Evolutionary conservation across 2,113 vertebrate species (phyloP).

Genomic region (Rousettus leschenaultii): DNA sequence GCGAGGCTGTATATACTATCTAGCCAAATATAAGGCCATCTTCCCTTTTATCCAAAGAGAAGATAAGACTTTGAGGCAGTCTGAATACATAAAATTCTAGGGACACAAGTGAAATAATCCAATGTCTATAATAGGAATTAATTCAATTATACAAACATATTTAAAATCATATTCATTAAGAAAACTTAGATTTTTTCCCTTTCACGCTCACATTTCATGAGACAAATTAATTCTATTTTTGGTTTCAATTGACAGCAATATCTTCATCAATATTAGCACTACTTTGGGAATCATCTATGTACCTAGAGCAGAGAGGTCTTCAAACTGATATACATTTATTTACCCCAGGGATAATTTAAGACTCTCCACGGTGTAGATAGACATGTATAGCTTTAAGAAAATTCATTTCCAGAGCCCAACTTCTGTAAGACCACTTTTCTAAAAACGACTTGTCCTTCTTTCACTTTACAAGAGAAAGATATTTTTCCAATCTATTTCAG

Average conservation of each 20-base stretch:
- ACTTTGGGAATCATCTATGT: not conserved
- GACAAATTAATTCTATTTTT: not conserved
- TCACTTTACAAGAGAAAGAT: not conserved
- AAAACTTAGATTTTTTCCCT: not conserved
- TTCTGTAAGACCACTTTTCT: not conserved
- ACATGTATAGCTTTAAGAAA: not conserved
- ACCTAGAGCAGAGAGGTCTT: not conserved
- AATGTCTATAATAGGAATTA: not conserved
- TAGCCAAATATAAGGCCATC: not conserved
- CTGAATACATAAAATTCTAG: not conserved
- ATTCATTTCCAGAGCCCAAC: not conserved
- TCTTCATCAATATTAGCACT: not conserved
- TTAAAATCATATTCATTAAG: not conserved
- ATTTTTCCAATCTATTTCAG: conserved; percentile 3
- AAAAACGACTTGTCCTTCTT: not conserved
- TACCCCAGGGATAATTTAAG: not conserved
- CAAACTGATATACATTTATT: not conserved
- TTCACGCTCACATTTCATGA: not conserved
- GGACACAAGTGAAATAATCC: not conserved
- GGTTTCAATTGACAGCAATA: not conserved
- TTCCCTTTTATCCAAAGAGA: not conserved
- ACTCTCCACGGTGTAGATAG: not conserved
- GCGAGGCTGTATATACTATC: not conserved
- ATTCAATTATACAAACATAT: not conserved
- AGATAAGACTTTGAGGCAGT: not conserved